Evolutionary conservation across 2,888 invertebrate species (phyloP).

Genomic region (Aradus depressus): DNA sequence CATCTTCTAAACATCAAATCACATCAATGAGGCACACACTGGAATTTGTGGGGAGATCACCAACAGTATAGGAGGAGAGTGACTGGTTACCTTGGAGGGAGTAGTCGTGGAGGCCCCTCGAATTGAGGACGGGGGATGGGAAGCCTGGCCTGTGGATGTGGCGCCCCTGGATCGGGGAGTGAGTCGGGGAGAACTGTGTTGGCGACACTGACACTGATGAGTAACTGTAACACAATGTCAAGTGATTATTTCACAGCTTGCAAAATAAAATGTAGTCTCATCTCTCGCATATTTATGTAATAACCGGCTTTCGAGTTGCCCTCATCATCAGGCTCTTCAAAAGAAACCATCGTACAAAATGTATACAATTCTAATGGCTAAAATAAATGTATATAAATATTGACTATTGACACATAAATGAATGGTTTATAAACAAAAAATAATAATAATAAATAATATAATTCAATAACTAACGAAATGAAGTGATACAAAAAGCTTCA

Average conservation of each 20-base stretch:
- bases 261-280: too few relatives aligned
- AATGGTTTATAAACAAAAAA: too few relatives aligned
- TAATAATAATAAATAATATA: too few relatives aligned
- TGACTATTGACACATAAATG: too few relatives aligned
- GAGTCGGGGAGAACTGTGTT: slow-evolving; percentile 63
- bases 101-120: slow-evolving; percentile 27
- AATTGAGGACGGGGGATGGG: slow-evolving; percentile 32
- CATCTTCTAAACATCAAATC: slow-evolving; percentile 11
- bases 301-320: too few relatives aligned
- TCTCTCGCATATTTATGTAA: too few relatives aligned
- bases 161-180: slow-evolving; percentile 64
- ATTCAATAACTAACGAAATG: neutral
- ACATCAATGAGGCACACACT: neutral
- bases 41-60: neutral
- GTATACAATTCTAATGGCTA: too few relatives aligned
- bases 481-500: neutral
- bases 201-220: slow-evolving; percentile 43
- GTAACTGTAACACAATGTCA: slow-evolving; percentile 48
- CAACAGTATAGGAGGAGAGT: neutral
- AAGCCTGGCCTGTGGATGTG: slow-evolving; percentile 33
- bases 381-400: too few relatives aligned
- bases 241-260: too few relatives aligned
- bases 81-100: slow-evolving; percentile 26
- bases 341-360: too few relatives aligned
- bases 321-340: too few relatives aligned